Percentiles rank a stretch among this genome's conserved stretches.
phyloP scores from a whole-genome alignment of 2,888 invertebrate genomes.

The Parascotia fuliginaria region DNA sequence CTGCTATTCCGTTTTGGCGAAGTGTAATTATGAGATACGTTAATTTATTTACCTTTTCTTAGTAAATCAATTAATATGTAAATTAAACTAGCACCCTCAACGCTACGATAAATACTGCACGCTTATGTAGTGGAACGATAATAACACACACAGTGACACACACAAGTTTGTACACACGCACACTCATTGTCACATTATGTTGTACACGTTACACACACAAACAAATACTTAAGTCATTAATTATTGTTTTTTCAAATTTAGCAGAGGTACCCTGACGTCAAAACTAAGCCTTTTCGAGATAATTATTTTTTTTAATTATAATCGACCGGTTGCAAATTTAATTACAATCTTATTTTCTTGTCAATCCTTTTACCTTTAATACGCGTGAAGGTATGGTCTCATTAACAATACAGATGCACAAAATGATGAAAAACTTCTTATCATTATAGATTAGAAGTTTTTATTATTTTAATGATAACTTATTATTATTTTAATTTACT shows the following conservation, averaged over 20 bases:
- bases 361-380: conserved; percentile 55
- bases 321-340: conserved; percentile 50
- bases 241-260: conserved; percentile 64
- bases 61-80: conserved; percentile 64
- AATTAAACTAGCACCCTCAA: conserved; percentile 57
- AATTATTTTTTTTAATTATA: conserved; percentile 47
- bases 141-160: conserved; percentile 33
- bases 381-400: conserved; percentile 37
- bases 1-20: conserved; percentile 16
- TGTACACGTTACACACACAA: conserved; percentile 46
- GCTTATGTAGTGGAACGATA: conserved; percentile 54
- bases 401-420: conserved; percentile 10
- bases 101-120: conserved; percentile 47
- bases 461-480: no score
- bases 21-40: conserved; percentile 34
- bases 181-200: conserved; percentile 1
- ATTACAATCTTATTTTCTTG: conserved; percentile 65
- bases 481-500: no score
- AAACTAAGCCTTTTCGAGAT: conserved; percentile 58
- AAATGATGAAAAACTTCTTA: no score
- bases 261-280: conserved; percentile 32
- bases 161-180: conserved; percentile 35
- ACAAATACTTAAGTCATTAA: conserved; percentile 55
- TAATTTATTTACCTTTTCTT: conserved; percentile 50
- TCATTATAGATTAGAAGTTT: no score